Evolutionary conservation across 2,888 invertebrate species (phyloP), one percentile per base, ranked within the genome.

Genomic region (Noctua comes): DNA sequence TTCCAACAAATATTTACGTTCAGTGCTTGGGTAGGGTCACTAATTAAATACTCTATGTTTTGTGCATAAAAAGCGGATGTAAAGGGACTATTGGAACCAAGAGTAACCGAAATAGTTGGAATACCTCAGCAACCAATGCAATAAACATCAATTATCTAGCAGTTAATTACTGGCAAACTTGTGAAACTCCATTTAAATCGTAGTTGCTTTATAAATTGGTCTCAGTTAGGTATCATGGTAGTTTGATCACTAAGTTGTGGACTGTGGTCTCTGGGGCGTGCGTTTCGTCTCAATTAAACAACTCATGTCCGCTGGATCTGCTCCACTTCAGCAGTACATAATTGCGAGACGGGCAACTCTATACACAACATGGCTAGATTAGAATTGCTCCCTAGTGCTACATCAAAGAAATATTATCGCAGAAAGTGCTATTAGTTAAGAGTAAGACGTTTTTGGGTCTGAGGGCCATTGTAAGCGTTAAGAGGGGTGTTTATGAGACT

Each of bases 221-320:
- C 86, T 85, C 80, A 79, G 88, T 81, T 86, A 84, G 89, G 83
- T 89, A 91, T 90, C 89, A 87, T 86, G 85, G 82, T 90, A 91
- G 91, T 92, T 92, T 93, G 91, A 93, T 93, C 91, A 91, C 87
- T 85, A 89, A 91, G 88, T 90, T 90, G 89, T 70, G 73, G 81
- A 75, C 68, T 77, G 82, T 79, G 85, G 90, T 89, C 93, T 89
- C 92, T n/a, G 65, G 92, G 91, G 93, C 74, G 82, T 80, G 88
- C 87, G 89, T 92, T 94, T 93, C 94, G 93, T 93, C 94, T 93
- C 92, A 93, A 93, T 94, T 93, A 91, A 92, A 92, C 92, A 90
- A 92, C 89, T 93, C 91, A 86, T 87, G 90, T 88, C 88, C 88
- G 88, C 88, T 84, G 72, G 64, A 78, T 76, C 76, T 71, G 76